A percentile compares a stretch with the other conserved stretches of the same genome.
Evolutionary conservation across 2,888 invertebrate species (phyloP).

Genomic region (Poecilobothrus nobilitatus): DNA sequence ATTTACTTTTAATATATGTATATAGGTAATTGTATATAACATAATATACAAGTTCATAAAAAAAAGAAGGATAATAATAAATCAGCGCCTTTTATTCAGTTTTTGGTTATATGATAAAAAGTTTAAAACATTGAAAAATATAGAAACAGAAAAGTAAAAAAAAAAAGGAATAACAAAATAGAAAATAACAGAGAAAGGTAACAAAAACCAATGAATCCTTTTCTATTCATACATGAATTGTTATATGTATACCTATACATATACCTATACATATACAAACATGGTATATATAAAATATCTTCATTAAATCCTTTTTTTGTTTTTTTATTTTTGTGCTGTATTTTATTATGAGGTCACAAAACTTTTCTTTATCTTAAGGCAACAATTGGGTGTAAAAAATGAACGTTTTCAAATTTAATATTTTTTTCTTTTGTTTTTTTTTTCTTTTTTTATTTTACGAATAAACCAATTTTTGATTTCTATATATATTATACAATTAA

Average conservation of each 20-base stretch:
- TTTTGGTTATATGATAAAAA: neutral
- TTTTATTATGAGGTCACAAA: neutral
- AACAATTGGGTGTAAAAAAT: neutral
- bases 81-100: neutral
- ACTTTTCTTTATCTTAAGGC: neutral
- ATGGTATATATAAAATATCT: no score
- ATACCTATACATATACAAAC: no score
- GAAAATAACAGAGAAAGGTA: neutral
- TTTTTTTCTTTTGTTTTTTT: no score
- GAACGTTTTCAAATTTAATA: neutral
- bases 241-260: no score
- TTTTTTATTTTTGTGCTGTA: no score
- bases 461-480: neutral
- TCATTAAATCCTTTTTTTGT: no score
- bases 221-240: no score
- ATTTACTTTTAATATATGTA: no score
- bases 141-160: neutral
- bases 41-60: no score
- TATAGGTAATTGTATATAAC: no score
- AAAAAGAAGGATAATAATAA: neutral
- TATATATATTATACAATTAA: neutral
- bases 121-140: neutral
- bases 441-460: no score
- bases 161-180: neutral
- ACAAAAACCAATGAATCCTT: neutral